These are phyloP conservation scores for Anolis apletophallus DNA, from an alignment of 2,797 vertebrate genomes.

Conservation along the genomic window DNA sequence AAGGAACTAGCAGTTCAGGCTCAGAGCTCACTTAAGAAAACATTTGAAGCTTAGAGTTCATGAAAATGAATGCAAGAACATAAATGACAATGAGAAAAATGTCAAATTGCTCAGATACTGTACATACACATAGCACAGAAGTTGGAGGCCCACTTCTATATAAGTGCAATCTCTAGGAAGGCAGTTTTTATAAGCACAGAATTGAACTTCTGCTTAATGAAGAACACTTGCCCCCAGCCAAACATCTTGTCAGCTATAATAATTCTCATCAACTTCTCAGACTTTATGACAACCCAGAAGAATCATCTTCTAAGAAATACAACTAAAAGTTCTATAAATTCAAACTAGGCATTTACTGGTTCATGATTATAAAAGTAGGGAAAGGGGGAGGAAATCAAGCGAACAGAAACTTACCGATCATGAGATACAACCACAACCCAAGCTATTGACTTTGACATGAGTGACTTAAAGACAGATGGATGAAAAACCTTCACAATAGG, in stretches of 20 bases:
- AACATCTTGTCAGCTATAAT: conserved; percentile 69
- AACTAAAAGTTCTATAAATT: conserved; percentile 67
- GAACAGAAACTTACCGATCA: conserved; percentile 33
- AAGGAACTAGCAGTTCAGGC: conserved; percentile 1
- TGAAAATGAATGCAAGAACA: conserved; percentile 48
- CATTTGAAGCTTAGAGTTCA: conserved; percentile 14
- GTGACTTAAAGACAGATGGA: conserved; percentile 51
- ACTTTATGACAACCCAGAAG: conserved; percentile 55
- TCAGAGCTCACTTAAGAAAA: conserved; percentile 28
- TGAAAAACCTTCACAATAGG: conserved; percentile 42
- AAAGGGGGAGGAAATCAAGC: conserved; percentile 51
- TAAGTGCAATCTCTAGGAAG: conserved; percentile 59
- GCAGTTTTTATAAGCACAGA: conserved; percentile 67
- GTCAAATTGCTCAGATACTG: conserved; percentile 47
- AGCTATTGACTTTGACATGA: conserved; percentile 54
- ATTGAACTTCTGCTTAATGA: conserved; percentile 66
- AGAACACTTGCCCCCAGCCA: conserved; percentile 66
- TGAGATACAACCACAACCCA: conserved; percentile 42
- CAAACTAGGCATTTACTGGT: conserved; percentile 64
- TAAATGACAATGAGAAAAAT: conserved; percentile 54
- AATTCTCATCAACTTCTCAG: conserved; percentile 52
- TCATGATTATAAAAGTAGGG: conserved; percentile 61
- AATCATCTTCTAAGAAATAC: conserved; percentile 68
- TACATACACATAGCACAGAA: conserved; percentile 1
- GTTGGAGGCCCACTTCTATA: conserved; percentile 20